Evolutionary conservation across 2,113 vertebrate species (phyloP).

Genomic region (Pungitius pungitius): DNA sequence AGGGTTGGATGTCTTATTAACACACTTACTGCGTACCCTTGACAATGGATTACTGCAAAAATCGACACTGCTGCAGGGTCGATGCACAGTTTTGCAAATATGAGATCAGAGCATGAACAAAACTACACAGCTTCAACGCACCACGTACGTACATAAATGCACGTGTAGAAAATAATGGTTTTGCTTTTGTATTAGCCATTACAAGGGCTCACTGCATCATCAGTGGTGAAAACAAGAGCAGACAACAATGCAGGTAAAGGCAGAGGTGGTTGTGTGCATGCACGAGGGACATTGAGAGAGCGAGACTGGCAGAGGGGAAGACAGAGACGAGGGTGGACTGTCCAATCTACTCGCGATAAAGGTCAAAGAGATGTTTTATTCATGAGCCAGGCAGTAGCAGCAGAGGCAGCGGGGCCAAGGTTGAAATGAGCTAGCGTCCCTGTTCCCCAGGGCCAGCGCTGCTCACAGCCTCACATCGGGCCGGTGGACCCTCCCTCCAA

Average conservation of each 20-base stretch:
- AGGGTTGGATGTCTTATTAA: conserved; percentile 29
- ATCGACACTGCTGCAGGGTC: neutral
- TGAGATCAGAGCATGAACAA: conserved; percentile 5
- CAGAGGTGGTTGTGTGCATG: conserved; percentile 53
- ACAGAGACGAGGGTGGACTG: conserved; percentile 73
- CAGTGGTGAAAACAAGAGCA: conserved; percentile 29
- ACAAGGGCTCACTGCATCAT: conserved; percentile 7
- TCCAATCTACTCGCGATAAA: conserved; percentile 81
- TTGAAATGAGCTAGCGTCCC: conserved; percentile 75
- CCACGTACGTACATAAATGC: neutral
- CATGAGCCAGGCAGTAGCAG: conserved; percentile 72
- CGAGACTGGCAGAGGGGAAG: conserved; percentile 49
- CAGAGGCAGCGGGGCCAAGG: conserved; percentile 75
- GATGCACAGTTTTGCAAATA: neutral
- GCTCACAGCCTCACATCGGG: conserved; percentile 69
- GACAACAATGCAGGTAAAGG: conserved; percentile 44
- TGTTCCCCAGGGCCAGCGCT: conserved; percentile 64
- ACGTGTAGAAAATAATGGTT: neutral
- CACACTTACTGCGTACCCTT: conserved; percentile 6
- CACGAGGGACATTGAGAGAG: conserved; percentile 59
- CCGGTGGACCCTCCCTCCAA: conserved; percentile 83
- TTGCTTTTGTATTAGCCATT: conserved; percentile 10
- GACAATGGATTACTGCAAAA: conserved; percentile 8
- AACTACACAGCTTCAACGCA: neutral
- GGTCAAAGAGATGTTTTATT: conserved; percentile 83